phyloP scores from a whole-genome alignment of 2,797 vertebrate genomes.

The Phataginus tetradactyla region DNA sequence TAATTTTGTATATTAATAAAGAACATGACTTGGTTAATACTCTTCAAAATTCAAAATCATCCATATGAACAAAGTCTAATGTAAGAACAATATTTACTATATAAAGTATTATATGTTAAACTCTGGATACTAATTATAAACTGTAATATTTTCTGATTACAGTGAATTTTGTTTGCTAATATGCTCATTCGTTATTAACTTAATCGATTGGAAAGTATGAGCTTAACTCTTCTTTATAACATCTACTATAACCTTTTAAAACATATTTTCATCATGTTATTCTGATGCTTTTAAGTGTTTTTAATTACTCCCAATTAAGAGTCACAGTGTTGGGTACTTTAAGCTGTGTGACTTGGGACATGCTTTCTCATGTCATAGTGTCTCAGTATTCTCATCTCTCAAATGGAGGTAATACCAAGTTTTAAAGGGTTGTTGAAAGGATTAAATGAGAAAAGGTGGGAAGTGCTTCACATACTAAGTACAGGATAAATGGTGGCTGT shows the following conservation, averaged over 20 bases:
- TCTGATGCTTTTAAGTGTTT: neutral
- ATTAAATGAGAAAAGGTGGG: neutral
- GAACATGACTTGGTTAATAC: neutral
- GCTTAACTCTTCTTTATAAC: neutral
- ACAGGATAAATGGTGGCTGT: neutral
- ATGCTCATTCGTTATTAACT: neutral
- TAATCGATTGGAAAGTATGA: constrained; percentile 27
- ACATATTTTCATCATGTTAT: neutral
- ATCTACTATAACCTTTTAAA: neutral
- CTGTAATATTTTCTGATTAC: neutral
- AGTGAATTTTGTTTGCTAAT: constrained; percentile 10
- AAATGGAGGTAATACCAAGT: neutral
- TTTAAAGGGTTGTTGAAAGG: neutral
- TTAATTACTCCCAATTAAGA: neutral
- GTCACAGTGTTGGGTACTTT: neutral
- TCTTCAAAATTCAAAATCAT: constrained; percentile 13
- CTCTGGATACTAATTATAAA: neutral
- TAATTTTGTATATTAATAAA: constrained; percentile 43
- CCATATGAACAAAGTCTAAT: neutral
- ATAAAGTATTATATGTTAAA: neutral
- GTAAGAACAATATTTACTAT: neutral
- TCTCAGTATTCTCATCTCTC: constrained; percentile 6
- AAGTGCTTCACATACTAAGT: neutral
- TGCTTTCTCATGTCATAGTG: neutral
- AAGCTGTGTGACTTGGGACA: neutral